phyloP scores from a whole-genome alignment of 2,888 invertebrate genomes.

The Polydrusus pterygomalis region DNA sequence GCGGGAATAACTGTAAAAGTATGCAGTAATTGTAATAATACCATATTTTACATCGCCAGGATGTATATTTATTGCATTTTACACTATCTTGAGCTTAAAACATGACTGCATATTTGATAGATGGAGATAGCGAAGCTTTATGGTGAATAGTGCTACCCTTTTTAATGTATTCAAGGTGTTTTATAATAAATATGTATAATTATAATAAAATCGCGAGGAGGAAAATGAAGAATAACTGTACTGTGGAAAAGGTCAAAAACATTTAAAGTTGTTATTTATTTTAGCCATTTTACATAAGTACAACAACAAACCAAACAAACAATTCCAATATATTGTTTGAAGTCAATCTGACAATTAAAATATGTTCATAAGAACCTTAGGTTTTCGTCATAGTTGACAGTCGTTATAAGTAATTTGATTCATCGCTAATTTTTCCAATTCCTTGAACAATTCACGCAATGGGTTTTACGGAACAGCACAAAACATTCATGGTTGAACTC shows the following conservation, averaged over 20 bases:
- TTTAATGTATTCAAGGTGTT: slow-evolving; percentile 12
- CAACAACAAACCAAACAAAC: too few relatives aligned
- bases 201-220: slow-evolving; percentile 11
- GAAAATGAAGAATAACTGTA: slow-evolving; percentile 7
- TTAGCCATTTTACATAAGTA: too few relatives aligned
- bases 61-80: slow-evolving; percentile 49
- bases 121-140: slow-evolving; percentile 23
- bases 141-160: background rate
- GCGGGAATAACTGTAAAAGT: slow-evolving; percentile 43
- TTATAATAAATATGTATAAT: slow-evolving; percentile 27
- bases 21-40: slow-evolving; percentile 45
- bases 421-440: too few relatives aligned
- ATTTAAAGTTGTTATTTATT: background rate
- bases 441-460: too few relatives aligned
- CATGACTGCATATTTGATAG: slow-evolving; percentile 35
- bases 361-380: too few relatives aligned
- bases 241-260: background rate
- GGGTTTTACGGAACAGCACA: too few relatives aligned
- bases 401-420: too few relatives aligned
- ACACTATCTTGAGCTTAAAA: slow-evolving; percentile 46
- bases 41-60: slow-evolving; percentile 35
- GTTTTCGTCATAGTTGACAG: too few relatives aligned
- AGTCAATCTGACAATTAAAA: too few relatives aligned
- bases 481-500: too few relatives aligned
- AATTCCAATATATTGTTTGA: too few relatives aligned